Conservation (phyloP, 2,113 vertebrate genomes). For the Ammospiza nelsoni region DNA sequence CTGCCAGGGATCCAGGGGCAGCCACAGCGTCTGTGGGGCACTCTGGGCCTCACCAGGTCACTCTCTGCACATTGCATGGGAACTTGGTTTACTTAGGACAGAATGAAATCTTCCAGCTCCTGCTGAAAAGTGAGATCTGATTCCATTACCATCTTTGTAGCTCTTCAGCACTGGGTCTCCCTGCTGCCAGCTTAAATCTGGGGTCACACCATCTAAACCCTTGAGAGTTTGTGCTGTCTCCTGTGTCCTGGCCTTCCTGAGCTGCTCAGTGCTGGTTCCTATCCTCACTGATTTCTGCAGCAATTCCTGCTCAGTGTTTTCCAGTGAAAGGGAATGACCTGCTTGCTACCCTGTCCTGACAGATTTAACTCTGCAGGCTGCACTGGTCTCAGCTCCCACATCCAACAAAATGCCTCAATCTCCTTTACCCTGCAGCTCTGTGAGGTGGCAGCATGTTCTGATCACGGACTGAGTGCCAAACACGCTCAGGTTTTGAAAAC, state of each 20-base stretch:
- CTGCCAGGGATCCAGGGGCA: background rate
- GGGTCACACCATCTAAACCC: background rate
- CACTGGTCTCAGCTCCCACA: background rate
- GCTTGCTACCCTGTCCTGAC: background rate
- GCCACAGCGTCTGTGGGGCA: background rate
- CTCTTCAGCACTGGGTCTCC: background rate
- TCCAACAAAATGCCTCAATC: background rate
- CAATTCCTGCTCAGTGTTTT: background rate
- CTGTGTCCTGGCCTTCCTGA: background rate
- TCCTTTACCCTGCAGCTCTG: background rate
- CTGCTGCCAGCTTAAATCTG: background rate
- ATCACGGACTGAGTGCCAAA: rapidly evolving
- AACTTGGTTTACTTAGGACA: background rate
- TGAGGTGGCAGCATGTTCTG: background rate
- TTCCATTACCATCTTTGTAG: background rate
- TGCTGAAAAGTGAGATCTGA: background rate
- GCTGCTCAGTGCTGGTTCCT: background rate
- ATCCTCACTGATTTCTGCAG: background rate
- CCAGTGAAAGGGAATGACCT: background rate
- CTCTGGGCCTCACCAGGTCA: background rate
- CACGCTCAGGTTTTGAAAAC: background rate
- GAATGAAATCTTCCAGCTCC: background rate
- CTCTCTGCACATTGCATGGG: background rate
- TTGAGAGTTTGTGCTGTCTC: background rate
- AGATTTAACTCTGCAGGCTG: background rate